Conservation (phyloP, 2,113 vertebrate genomes). For the human (Homo sapiens) region GRCh38 chr15:83579501-83580000, state of each 20-base stretch:
- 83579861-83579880: background rate
- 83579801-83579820: background rate
- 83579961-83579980: background rate
- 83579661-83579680: background rate
- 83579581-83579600: background rate
- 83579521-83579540: background rate
- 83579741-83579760: background rate
- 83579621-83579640: background rate
- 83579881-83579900: background rate
- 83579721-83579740: background rate
- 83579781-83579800: background rate
- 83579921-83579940: background rate
- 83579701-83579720: fast-evolving
- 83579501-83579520: no score
- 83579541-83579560: background rate
- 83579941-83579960: background rate
- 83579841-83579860: background rate
- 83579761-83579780: background rate
- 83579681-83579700: background rate
- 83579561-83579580: background rate
- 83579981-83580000: background rate
- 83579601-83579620: background rate
- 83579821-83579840: background rate
- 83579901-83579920: background rate
- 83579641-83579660: background rate